Evolutionary conservation across 2,113 vertebrate genomes (phyloP).

Genomic region (Gavia stellata): DNA sequence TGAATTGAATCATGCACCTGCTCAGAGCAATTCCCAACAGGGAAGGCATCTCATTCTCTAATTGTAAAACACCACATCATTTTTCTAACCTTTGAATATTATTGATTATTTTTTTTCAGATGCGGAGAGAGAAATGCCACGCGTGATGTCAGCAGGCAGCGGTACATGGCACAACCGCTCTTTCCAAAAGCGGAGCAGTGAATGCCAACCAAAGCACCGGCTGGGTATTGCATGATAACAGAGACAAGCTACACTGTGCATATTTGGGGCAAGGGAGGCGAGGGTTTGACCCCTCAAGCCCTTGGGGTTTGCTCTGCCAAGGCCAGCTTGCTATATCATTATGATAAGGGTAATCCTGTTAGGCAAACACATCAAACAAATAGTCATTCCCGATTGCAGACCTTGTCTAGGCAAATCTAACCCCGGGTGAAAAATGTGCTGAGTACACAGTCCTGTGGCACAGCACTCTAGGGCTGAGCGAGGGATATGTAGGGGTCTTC

Average conservation of each 20-base stretch:
- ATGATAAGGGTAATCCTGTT: slow-evolving; percentile 61
- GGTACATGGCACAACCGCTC: neutral
- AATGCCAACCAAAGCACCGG: neutral
- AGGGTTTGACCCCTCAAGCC: neutral
- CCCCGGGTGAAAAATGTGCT: slow-evolving; percentile 23
- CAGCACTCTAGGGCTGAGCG: neutral
- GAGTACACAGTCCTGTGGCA: neutral
- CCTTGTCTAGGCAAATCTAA: slow-evolving; percentile 13
- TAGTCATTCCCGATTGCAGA: neutral
- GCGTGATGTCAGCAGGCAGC: neutral
- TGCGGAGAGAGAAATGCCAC: neutral
- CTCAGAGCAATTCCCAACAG: neutral
- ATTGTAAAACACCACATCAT: neutral
- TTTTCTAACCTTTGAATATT: neutral
- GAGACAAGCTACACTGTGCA: neutral
- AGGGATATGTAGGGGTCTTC: neutral
- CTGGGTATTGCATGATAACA: neutral
- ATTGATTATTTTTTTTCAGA: neutral
- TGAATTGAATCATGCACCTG: neutral
- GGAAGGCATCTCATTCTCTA: neutral
- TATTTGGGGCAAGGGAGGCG: neutral
- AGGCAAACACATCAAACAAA: slow-evolving; percentile 53
- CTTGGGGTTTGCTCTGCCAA: slow-evolving; percentile 21
- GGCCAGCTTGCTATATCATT: slow-evolving; percentile 32
- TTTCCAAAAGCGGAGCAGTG: neutral